Conservation (phyloP, 1,140 invertebrate genomes). For the Drosophila pseudoananassae region DNA sequence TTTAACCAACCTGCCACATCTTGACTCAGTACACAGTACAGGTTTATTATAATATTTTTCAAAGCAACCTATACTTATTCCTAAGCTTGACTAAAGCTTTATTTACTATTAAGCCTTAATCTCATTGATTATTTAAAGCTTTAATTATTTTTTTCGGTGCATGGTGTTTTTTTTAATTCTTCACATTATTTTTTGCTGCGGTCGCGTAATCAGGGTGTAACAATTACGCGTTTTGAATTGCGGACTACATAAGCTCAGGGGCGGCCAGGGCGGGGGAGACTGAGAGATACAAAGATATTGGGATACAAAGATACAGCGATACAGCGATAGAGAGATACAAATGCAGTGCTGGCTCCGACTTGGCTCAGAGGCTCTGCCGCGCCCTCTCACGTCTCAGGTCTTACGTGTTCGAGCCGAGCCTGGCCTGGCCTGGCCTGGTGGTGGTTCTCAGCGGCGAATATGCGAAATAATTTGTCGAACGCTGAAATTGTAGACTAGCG, state of each 20-base stretch:
- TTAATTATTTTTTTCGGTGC: neutral
- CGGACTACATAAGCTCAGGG: constrained; percentile 29
- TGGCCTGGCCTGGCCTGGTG: constrained; percentile 10
- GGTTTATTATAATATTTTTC: no score
- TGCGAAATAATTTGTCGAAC: constrained; percentile 51
- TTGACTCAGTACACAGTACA: no score
- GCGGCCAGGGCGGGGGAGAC: constrained; percentile 15
- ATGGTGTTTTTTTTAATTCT: constrained; percentile 33
- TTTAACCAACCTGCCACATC: constrained; percentile 19
- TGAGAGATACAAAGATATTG: neutral
- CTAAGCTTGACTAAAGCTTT: neutral
- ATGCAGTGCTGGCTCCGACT: constrained; percentile 28
- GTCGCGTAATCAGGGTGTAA: constrained; percentile 80
- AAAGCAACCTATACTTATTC: no score
- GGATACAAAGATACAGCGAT: constrained; percentile 22
- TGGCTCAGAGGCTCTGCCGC: constrained; percentile 48
- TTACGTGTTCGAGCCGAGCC: constrained; percentile 33
- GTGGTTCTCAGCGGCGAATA: constrained; percentile 39
- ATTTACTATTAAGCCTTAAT: neutral
- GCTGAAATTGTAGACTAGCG: constrained; percentile 41
- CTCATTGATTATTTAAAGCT: neutral
- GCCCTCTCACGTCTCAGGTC: constrained; percentile 67
- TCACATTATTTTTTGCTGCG: constrained; percentile 39
- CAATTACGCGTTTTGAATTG: constrained; percentile 76
- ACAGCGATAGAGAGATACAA: constrained; percentile 25